These are phyloP conservation scores for Otocyon megalotis DNA, from an alignment of 2,113 vertebrate species.

Conservation along the genomic window DNA sequence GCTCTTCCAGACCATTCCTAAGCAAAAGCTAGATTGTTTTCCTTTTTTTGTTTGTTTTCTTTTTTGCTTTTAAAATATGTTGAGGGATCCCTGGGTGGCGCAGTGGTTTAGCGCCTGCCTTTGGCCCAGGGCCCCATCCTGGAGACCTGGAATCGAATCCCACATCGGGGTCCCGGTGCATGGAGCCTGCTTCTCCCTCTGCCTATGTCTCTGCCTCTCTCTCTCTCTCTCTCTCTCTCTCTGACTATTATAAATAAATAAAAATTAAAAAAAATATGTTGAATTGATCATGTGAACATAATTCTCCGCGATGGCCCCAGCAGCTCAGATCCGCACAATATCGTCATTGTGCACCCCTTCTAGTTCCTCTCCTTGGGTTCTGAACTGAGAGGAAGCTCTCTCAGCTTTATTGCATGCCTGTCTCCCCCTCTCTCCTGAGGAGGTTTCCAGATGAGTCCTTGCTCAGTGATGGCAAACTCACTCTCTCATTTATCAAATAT, in stretches of 20 bases:
- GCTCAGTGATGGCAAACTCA: not conserved
- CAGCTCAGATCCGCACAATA: rapidly evolving
- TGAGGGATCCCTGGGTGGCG: too few relatives aligned
- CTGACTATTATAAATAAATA: too few relatives aligned
- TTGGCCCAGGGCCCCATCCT: too few relatives aligned
- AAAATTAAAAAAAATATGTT: not conserved
- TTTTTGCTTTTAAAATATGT: not conserved
- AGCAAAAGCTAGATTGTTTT: not conserved
- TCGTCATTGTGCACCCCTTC: not conserved
- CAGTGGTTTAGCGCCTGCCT: too few relatives aligned
- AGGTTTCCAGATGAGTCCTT: too few relatives aligned
- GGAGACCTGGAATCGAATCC: too few relatives aligned
- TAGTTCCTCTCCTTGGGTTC: not conserved
- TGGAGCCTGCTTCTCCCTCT: too few relatives aligned
- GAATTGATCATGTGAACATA: too few relatives aligned
- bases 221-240: too few relatives aligned
- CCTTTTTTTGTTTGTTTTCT: not conserved
- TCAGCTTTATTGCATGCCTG: not conserved
- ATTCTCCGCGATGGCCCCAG: not conserved
- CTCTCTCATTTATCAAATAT: not conserved
- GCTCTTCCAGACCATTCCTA: not conserved
- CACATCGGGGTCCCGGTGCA: too few relatives aligned
- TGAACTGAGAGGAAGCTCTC: not conserved
- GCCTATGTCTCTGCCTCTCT: too few relatives aligned
- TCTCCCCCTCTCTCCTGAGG: not conserved